phyloP scores from a whole-genome alignment of 2,113 vertebrate species.

The Phodopus roborovskii region DNA sequence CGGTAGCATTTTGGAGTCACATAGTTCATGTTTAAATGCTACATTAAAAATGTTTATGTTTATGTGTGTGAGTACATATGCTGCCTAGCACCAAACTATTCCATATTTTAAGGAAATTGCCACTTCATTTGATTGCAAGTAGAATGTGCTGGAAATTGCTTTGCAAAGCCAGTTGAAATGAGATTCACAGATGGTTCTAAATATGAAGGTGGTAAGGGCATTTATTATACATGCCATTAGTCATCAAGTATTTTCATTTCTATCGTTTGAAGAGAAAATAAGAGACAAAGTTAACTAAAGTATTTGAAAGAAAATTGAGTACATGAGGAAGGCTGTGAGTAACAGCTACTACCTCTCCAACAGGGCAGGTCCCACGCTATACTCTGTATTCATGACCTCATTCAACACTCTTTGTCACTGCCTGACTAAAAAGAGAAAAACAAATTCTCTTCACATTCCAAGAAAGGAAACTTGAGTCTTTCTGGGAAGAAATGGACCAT shows the following conservation, averaged over 20 bases:
- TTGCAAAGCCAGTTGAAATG: conserved; percentile 62
- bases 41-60: conserved; percentile 77
- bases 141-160: conserved; percentile 73
- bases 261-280: conserved; percentile 64
- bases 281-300: conserved; percentile 48
- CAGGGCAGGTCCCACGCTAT: background rate
- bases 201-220: conserved; percentile 34
- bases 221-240: conserved; percentile 48
- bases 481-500: background rate
- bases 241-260: conserved; percentile 60
- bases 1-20: conserved; percentile 48
- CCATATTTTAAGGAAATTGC: conserved; percentile 80
- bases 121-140: conserved; percentile 76
- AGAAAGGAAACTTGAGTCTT: background rate
- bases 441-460: background rate
- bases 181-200: conserved; percentile 68
- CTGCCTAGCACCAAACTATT: conserved; percentile 65
- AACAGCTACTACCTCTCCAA: background rate
- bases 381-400: background rate
- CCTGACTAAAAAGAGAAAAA: background rate
- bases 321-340: background rate
- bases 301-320: conserved; percentile 21
- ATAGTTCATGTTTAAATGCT: conserved; percentile 72
- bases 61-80: conserved; percentile 71
- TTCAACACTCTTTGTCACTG: background rate